Evolutionary conservation across 2,113 vertebrate genomes (phyloP).

Genomic region (Melospiza georgiana): DNA sequence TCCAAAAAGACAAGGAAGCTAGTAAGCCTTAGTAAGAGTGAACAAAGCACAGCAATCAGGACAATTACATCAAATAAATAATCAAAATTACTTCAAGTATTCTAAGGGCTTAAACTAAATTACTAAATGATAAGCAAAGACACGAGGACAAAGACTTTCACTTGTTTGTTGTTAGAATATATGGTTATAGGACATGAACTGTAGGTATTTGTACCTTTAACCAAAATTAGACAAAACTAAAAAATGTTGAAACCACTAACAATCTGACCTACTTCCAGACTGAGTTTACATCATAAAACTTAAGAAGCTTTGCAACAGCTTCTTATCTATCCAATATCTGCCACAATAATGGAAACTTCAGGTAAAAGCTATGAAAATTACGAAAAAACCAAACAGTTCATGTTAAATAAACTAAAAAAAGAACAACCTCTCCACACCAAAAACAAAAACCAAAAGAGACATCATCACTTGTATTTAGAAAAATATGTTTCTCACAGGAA

Average conservation of each 20-base stretch:
- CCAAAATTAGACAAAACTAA: not conserved
- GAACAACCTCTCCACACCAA: not conserved
- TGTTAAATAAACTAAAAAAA: not conserved
- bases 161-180: not conserved
- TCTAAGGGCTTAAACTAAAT: not conserved
- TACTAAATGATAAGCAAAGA: not conserved
- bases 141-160: not conserved
- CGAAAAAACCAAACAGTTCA: not conserved
- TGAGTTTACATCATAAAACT: not conserved
- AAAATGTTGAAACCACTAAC: not conserved
- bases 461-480: not conserved
- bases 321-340: not conserved
- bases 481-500: not conserved
- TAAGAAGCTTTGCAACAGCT: not conserved
- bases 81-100: not conserved
- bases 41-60: not conserved
- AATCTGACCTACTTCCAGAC: not conserved
- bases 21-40: not conserved
- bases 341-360: not conserved
- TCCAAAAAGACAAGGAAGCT: not conserved
- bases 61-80: not conserved
- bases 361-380: not conserved
- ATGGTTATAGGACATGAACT: not conserved
- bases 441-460: not conserved
- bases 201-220: not conserved